Evolutionary conservation across 2,888 invertebrate genomes (phyloP), one percentile per base, ranked within the genome.

Genomic region (Nebria brevicollis): DNA sequence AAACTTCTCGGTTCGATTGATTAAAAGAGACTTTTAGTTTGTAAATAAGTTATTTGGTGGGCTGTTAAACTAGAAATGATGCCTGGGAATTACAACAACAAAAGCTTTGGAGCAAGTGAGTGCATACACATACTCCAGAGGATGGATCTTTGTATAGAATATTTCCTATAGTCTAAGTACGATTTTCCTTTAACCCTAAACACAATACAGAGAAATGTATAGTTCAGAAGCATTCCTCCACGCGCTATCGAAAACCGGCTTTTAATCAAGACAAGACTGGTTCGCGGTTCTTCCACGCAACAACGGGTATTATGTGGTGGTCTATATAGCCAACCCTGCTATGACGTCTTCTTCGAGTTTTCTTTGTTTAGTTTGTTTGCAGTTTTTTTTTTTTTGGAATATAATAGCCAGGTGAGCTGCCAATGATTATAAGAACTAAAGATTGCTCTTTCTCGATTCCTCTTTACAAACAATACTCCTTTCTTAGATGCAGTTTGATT

Each of bases 1-100:
- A 54, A 13, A 54, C 54, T 54, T 54, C 54, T 13, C 8, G 15
- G 70, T 77, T 77, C 77, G 77, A 77, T 77, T 77, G 68, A 54
- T 54, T 70, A 43, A 77, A 77, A 77, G 54, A 54, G 54, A 54
- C 11, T 54, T 54, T 54, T 11, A 54, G 11, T 54, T 54, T 8
- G 54, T 72, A 77, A 77, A 77, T 77, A 77, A 77, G 77, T 70
- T 77, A 77, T 77, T 72, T 77, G 72, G 34, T 72, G 72, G 26
- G 72, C 72, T 77, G 70, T 64, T 77, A 77, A 77, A 77, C 77
- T 77, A 77, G 72, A 77, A 77, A 77, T 77, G 72, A 77, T 77
- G 77, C 65, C 72, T 72, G 8, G 13, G 54, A 54, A 54, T 11
- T 54, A 54, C 54, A 54, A 54, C 54, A 77, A 77, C 72, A 77